Conservation (phyloP, 2,888 invertebrate genomes). For the Elgonia sp. region DNA sequence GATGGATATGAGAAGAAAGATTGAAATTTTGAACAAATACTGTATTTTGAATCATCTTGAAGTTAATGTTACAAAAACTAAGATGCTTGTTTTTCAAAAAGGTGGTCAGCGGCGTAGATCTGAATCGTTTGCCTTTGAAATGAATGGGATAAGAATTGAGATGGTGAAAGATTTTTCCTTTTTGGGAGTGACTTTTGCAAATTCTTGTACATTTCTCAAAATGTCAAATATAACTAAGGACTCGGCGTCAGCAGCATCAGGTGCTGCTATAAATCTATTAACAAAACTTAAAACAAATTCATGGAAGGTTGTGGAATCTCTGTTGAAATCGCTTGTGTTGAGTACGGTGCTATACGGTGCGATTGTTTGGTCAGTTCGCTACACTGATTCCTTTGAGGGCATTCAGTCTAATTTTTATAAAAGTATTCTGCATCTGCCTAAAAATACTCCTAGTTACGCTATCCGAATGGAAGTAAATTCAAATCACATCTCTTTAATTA, state of each 20-base stretch:
- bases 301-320: background rate
- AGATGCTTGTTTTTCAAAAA: background rate
- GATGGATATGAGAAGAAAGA: background rate
- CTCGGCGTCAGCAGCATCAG: background rate
- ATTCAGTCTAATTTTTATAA: background rate
- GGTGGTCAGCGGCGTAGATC: background rate
- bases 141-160: background rate
- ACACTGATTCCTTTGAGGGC: background rate
- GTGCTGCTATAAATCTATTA: background rate
- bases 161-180: constrained; percentile 5
- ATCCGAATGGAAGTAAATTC: too few species aligned
- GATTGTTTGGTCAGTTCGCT: too few species aligned
- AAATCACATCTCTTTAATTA: background rate
- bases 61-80: background rate
- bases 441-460: constrained; percentile 5
- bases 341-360: constrained; percentile 19
- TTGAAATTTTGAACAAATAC: background rate
- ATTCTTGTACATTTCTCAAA: background rate
- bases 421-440: constrained; percentile 9
- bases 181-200: constrained; percentile 1
- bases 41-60: background rate
- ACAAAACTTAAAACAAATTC: background rate
- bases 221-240: background rate
- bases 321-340: background rate
- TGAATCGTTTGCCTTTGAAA: background rate